phyloP scores from a whole-genome alignment of 2,113 vertebrate species.

The Dascyllus trimaculatus region DNA sequence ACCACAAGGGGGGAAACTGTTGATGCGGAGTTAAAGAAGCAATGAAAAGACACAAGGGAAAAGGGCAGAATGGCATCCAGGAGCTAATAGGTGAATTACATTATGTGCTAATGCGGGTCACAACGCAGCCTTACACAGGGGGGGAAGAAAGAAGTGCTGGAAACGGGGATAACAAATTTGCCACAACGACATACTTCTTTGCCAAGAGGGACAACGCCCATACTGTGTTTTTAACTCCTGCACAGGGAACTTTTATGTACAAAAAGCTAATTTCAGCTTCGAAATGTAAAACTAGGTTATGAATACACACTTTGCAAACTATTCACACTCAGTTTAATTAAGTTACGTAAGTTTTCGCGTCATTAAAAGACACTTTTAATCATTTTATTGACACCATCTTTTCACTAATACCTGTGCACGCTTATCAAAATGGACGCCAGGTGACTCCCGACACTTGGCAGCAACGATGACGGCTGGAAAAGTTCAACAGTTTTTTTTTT shows the following conservation, averaged over 20 bases:
- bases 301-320: not conserved
- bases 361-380: not conserved
- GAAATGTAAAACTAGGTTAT: not conserved
- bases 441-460: constrained; percentile 28
- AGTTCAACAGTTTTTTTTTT: not conserved
- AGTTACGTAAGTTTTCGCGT: no score
- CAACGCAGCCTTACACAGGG: constrained; percentile 13
- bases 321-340: not conserved
- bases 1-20: not conserved
- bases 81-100: constrained; percentile 38
- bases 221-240: constrained; percentile 20
- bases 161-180: constrained; percentile 40
- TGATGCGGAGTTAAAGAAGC: not conserved
- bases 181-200: constrained; percentile 61
- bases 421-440: constrained; percentile 71
- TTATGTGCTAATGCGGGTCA: constrained; percentile 54
- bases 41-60: not conserved
- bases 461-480: constrained; percentile 5
- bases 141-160: not conserved
- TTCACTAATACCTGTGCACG: constrained; percentile 3
- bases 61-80: not conserved
- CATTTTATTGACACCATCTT: not conserved
- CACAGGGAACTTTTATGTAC: not conserved
- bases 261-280: not conserved
- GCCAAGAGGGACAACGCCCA: constrained; percentile 75